phyloP scores from a whole-genome alignment of 1,140 invertebrate species.

The Drosophila biarmipes region DNA sequence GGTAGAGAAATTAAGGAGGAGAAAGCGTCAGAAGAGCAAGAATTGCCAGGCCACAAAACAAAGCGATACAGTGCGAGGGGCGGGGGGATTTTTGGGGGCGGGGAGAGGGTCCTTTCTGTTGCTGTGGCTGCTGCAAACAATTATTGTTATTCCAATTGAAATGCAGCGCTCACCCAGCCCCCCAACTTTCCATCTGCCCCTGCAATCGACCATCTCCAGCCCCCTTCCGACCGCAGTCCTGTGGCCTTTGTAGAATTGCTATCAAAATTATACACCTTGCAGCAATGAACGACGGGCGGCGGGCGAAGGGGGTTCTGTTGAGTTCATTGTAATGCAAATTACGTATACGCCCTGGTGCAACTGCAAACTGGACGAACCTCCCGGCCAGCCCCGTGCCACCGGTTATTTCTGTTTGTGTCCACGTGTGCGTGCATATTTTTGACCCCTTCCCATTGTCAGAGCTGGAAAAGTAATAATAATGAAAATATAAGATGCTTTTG shows the following conservation, averaged over 20 bases:
- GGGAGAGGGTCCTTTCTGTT: conserved; percentile 1
- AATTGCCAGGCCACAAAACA: conserved; percentile 58
- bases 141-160: conserved; percentile 80
- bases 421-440: conserved; percentile 34
- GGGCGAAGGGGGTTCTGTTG: conserved; percentile 10
- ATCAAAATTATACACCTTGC: conserved; percentile 80
- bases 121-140: conserved; percentile 67
- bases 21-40: conserved; percentile 45
- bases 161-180: conserved; percentile 52
- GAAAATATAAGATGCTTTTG: conserved; percentile 40
- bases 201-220: background rate
- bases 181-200: conserved; percentile 6
- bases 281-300: conserved; percentile 22
- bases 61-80: conserved; percentile 21
- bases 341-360: conserved; percentile 66
- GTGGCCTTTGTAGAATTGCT: conserved; percentile 60
- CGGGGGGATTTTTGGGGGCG: background rate
- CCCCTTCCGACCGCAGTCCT: conserved; percentile 24
- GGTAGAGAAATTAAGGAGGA: conserved; percentile 1
- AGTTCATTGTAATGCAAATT: conserved; percentile 79
- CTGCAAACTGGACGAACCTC: conserved; percentile 25
- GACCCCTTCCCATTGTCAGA: conserved; percentile 41
- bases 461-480: conserved; percentile 60
- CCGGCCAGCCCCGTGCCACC: background rate
- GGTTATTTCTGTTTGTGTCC: conserved; percentile 7